Conservation (phyloP, 2,888 invertebrate genomes). For the Ellobium chinense region DNA sequence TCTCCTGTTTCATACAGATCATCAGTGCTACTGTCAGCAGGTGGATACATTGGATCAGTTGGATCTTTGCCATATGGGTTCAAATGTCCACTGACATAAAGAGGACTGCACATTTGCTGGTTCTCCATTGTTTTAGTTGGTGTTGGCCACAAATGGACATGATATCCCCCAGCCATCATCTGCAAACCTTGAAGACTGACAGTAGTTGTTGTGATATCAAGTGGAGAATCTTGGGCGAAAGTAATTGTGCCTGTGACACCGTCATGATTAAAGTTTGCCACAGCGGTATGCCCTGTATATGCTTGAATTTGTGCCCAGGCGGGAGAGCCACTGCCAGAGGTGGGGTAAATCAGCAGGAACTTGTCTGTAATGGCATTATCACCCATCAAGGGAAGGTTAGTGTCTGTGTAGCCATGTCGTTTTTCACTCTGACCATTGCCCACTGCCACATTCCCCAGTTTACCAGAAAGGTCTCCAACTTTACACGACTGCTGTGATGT, state of each 20-base stretch:
- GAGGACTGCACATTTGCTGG: conserved; percentile 80
- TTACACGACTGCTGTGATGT: conserved; percentile 51
- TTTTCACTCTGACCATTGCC: conserved; percentile 40
- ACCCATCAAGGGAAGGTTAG: conserved; percentile 58
- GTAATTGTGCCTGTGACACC: conserved; percentile 90
- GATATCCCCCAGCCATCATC: conserved; percentile 77
- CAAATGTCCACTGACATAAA: conserved; percentile 84
- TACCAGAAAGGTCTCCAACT: conserved; percentile 62
- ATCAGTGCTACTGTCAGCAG: conserved; percentile 85
- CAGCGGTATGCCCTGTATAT: conserved; percentile 58
- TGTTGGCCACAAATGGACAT: conserved; percentile 80
- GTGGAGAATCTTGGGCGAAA: conserved; percentile 89
- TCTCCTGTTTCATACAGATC: conserved; percentile 95
- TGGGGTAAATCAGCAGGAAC: conserved; percentile 15
- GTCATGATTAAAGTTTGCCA: conserved; percentile 77
- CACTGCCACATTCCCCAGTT: conserved; percentile 58
- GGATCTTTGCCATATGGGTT: conserved; percentile 84
- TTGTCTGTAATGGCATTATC: background rate
- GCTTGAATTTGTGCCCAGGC: conserved; percentile 41
- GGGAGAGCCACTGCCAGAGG: background rate
- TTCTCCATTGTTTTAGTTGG: conserved; percentile 63
- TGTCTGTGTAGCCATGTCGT: conserved; percentile 54
- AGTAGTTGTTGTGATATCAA: conserved; percentile 83
- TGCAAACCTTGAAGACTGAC: conserved; percentile 81
- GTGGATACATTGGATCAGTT: conserved; percentile 77